Percentiles rank a stretch among this genome's conserved stretches.
These are phyloP conservation scores for Listronotus oregonensis DNA, from an alignment of 1,140 invertebrate genomes.

Conservation along the genomic window DNA sequence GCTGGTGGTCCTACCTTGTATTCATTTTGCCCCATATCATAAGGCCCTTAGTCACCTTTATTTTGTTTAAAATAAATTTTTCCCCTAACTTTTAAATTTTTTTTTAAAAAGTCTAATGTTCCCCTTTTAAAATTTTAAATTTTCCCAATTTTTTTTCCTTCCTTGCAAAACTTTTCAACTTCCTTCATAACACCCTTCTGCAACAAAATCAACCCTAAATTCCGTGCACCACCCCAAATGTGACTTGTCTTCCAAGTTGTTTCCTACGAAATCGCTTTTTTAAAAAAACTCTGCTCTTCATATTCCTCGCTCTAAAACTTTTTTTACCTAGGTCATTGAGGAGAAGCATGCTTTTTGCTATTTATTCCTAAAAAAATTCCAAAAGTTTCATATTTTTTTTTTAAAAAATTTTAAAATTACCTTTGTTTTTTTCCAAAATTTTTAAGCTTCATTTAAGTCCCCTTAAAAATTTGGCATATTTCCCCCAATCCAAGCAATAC, in stretches of 20 bases:
- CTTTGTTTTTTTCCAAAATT: slow-evolving; percentile 69
- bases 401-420: slow-evolving; percentile 45
- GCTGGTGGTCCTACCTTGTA: too few species aligned
- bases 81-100: too few species aligned
- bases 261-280: slow-evolving; percentile 73
- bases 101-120: too few species aligned
- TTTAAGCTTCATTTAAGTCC: slow-evolving; percentile 72
- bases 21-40: too few species aligned
- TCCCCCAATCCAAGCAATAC: slow-evolving; percentile 69
- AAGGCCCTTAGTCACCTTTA: too few species aligned
- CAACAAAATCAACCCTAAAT: slow-evolving; percentile 80
- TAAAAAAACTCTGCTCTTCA: slow-evolving; percentile 74
- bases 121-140: too few species aligned
- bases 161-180: slow-evolving; percentile 73
- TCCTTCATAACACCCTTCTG: slow-evolving; percentile 70
- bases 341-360: slow-evolving; percentile 75
- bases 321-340: slow-evolving; percentile 86
- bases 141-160: too few species aligned
- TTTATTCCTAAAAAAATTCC: slow-evolving; percentile 50
- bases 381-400: too few species aligned
- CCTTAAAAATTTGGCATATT: slow-evolving; percentile 68
- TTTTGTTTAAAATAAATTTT: too few species aligned
- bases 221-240: slow-evolving; percentile 81
- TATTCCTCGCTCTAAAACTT: slow-evolving; percentile 68
- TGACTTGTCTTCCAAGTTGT: slow-evolving; percentile 65